phyloP scores from a whole-genome alignment of 2,888 invertebrate genomes.

The Tetragonisca angustula region DNA sequence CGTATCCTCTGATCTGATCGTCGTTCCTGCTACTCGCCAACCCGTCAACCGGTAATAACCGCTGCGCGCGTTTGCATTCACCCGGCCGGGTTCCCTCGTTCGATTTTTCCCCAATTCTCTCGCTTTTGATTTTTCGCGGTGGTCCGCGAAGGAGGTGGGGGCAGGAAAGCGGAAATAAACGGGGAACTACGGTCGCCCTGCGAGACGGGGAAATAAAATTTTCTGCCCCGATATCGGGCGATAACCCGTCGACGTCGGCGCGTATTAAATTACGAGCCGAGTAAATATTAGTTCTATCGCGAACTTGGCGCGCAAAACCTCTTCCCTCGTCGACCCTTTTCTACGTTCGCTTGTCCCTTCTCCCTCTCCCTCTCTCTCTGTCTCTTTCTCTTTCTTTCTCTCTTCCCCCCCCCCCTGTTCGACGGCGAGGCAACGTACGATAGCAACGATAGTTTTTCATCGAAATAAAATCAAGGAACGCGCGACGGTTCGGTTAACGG shows the following conservation, averaged over 20 bases:
- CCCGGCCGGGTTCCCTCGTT: neutral
- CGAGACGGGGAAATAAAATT: conserved; percentile 32
- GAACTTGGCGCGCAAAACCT: neutral
- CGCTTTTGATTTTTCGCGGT: neutral
- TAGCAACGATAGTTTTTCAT: conserved; percentile 9
- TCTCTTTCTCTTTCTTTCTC: too few species aligned
- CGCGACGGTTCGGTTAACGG: neutral
- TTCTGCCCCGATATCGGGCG: conserved; percentile 17
- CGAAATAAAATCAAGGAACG: conserved; percentile 29
- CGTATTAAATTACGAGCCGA: conserved; percentile 39
- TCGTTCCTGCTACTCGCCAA: conserved; percentile 39
- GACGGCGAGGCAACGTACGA: neutral
- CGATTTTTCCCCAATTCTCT: neutral
- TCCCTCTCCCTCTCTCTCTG: too few species aligned
- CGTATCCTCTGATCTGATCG: conserved; percentile 27
- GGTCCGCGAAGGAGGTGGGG: neutral
- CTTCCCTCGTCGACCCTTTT: neutral
- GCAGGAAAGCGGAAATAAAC: conserved; percentile 1
- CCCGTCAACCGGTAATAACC: conserved; percentile 12
- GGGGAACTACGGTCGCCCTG: neutral
- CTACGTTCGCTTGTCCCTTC: neutral
- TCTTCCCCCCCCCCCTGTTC: neutral
- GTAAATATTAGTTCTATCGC: conserved; percentile 35
- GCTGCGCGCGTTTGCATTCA: neutral
- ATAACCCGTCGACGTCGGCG: conserved; percentile 3